phyloP scores from a whole-genome alignment of 1,140 invertebrate species.

The Adelges cooleyi region DNA sequence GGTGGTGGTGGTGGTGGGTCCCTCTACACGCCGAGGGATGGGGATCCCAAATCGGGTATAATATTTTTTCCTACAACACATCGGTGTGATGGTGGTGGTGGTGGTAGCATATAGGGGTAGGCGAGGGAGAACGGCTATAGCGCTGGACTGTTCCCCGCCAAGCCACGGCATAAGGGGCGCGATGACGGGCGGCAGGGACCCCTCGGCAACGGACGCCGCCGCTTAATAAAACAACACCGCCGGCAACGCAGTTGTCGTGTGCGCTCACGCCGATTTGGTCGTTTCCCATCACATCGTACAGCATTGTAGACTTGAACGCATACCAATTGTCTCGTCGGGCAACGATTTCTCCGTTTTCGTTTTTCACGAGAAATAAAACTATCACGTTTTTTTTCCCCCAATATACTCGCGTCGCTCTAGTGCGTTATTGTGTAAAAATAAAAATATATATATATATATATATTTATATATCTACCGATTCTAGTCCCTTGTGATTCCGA shows the following conservation, averaged over 20 bases:
- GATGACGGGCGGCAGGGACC: neutral
- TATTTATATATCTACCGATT: conserved; percentile 5
- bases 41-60: conserved; percentile 22
- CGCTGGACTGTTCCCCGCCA: conserved; percentile 1
- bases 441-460: too few species aligned
- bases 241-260: conserved; percentile 23
- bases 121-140: neutral
- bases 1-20: too few species aligned
- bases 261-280: conserved; percentile 27
- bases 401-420: too few species aligned
- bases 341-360: too few species aligned
- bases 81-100: neutral
- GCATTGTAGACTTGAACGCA: too few species aligned
- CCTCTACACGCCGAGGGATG: neutral
- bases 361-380: too few species aligned
- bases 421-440: too few species aligned
- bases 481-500: conserved; percentile 22
- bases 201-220: neutral
- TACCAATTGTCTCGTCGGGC: too few species aligned
- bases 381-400: too few species aligned
- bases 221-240: conserved; percentile 12
- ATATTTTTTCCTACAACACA: neutral
- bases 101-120: neutral
- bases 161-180: neutral
- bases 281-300: neutral